Evolutionary conservation across 2,797 vertebrate genomes (phyloP), one percentile per base, ranked within the genome.

Genomic region (Phoebastria nigripes): DNA sequence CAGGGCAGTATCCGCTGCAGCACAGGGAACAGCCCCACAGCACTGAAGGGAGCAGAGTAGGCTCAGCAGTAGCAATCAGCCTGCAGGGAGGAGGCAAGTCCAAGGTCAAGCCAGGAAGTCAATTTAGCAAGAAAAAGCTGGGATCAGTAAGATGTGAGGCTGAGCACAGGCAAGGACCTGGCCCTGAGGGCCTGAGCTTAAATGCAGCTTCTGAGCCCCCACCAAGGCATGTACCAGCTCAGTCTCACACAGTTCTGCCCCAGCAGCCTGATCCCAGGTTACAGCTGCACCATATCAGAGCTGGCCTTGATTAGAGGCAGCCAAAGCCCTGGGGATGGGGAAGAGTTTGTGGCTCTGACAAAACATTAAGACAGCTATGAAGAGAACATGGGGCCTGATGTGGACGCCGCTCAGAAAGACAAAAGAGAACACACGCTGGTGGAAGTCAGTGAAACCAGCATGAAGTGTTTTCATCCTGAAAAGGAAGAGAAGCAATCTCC

Each of bases 171-270:
- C 4, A 15, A 55, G 2, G 29, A 28, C 29, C 26, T 26, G 9
- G 26, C 10, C 26, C 1, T 37, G 2, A 8, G 19, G 2, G 4
- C 1, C n/a, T 54, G 35, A 41, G 21, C 31, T 58, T 12, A 33
- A 18, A 39, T 5, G 8, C 22, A 71, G 52, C 54, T 58, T 21
- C 65, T 24, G 44, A 84, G 66, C 24, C 14, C 22, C 20, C 1
- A 12, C 6, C 0, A 3, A 37, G 55, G 5, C 26, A 17, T 2
- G 2, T 9, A 56, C 11, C 33, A 39, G 39, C 65, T 37, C 42
- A 8, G 59, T 0, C 11, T 3, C 58, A 13, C 28, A 6, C 3
- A 21, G 44, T 39, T 44, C 20, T 59, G 21, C 8, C 44, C 47
- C 17, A 47, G 33, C 37, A 91, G 63, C 51, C 59, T 47, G 29